phyloP scores from a whole-genome alignment of 1,140 invertebrate species.

The Drosophila busckii region DNA sequence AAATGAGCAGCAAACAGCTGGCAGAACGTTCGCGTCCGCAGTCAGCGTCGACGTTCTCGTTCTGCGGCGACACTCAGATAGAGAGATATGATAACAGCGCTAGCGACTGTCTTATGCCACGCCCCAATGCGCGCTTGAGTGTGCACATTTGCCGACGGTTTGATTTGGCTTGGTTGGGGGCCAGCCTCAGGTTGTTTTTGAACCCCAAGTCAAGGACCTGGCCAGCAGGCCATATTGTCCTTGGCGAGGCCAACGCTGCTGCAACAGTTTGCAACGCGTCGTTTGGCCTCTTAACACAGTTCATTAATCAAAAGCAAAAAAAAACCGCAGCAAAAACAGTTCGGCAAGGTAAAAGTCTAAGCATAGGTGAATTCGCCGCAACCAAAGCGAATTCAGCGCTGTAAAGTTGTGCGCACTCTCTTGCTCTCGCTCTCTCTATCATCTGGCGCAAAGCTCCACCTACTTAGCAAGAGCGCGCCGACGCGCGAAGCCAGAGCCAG shows the following conservation, averaged over 20 bases:
- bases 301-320: slow-evolving; percentile 72
- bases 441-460: slow-evolving; percentile 70
- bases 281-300: slow-evolving; percentile 78
- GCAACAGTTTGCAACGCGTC: slow-evolving; percentile 41
- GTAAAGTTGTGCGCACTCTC: not conserved
- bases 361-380: slow-evolving; percentile 40
- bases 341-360: slow-evolving; percentile 20
- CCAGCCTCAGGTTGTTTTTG: too few species aligned
- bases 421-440: slow-evolving; percentile 7
- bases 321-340: too few species aligned
- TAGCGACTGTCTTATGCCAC: slow-evolving; percentile 8
- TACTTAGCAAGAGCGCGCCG: slow-evolving; percentile 57
- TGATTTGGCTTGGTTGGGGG: not conserved
- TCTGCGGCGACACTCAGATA: slow-evolving; percentile 40
- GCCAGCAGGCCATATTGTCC: slow-evolving; percentile 56
- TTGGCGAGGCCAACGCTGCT: slow-evolving; percentile 39
- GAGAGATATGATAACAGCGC: slow-evolving; percentile 42
- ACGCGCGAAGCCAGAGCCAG: slow-evolving; percentile 39
- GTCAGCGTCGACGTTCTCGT: slow-evolving; percentile 26
- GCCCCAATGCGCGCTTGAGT: slow-evolving; percentile 1
- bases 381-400: slow-evolving; percentile 19
- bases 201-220: slow-evolving; percentile 61
- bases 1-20: slow-evolving; percentile 52
- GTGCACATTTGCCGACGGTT: slow-evolving; percentile 16
- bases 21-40: slow-evolving; percentile 7